phyloP scores from a whole-genome alignment of 2,797 vertebrate species.

The Acropternis orthonyx region DNA sequence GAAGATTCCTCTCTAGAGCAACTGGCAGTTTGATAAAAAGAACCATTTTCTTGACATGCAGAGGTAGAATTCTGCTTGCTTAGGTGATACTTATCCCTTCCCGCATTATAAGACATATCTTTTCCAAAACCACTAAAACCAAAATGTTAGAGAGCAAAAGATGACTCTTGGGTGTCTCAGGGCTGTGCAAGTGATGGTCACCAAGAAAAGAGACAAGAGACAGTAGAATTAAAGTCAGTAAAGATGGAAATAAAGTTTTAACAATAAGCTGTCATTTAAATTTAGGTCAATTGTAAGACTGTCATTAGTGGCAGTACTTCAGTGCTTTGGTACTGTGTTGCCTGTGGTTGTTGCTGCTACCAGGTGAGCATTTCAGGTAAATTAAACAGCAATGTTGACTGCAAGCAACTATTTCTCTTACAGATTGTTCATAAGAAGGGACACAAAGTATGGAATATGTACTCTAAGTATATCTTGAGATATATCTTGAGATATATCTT shows the following conservation, averaged over 20 bases:
- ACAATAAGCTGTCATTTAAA: neutral
- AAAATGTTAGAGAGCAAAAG: neutral
- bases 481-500: neutral
- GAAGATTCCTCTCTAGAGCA: neutral
- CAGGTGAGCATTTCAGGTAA: neutral
- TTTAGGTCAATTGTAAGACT: neutral
- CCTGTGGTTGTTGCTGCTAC: neutral
- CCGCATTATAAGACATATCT: neutral
- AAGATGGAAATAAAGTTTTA: neutral
- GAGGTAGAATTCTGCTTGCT: neutral
- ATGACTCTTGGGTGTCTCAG: neutral
- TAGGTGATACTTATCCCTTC: neutral
- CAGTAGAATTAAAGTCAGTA: neutral
- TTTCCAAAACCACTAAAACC: neutral
- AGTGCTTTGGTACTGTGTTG: neutral
- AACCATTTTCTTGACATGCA: neutral
- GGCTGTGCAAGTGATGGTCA: neutral
- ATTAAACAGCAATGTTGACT: neutral
- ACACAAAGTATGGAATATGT: neutral
- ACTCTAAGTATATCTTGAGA: neutral
- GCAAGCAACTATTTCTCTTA: neutral
- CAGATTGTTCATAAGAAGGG: neutral
- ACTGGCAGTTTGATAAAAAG: neutral
- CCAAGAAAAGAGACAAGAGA: neutral
- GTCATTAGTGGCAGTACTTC: neutral